Conservation (phyloP, 2,113 vertebrate genomes). For the Nesoenas mayeri region DNA sequence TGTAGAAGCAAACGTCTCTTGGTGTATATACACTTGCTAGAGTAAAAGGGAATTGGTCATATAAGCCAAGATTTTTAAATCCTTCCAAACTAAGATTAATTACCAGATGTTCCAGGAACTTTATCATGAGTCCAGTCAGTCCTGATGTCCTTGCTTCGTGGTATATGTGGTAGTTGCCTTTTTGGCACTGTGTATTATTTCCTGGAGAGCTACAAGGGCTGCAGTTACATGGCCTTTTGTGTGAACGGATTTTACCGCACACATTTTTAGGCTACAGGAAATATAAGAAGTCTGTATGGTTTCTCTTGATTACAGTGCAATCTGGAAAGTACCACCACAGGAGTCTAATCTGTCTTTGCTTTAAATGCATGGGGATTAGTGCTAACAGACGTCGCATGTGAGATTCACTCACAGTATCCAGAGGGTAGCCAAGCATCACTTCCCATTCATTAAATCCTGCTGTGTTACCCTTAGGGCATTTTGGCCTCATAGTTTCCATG, state of each 20-base stretch:
- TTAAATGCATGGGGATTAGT: background rate
- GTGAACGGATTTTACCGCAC: background rate
- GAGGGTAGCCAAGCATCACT: background rate
- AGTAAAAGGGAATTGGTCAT: background rate
- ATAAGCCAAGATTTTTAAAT: background rate
- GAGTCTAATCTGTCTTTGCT: background rate
- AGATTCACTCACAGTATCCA: background rate
- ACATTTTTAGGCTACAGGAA: background rate
- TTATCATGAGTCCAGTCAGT: background rate
- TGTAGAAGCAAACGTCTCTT: background rate
- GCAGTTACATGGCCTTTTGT: background rate
- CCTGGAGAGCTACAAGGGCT: background rate
- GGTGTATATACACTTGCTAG: background rate
- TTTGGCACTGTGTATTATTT: background rate
- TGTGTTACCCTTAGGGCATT: background rate
- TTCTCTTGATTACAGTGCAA: background rate
- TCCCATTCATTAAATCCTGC: background rate
- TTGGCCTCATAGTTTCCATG: background rate
- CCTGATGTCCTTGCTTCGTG: background rate
- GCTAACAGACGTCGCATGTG: background rate
- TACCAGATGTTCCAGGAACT: conserved; percentile 35
- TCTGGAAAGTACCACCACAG: background rate
- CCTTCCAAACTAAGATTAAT: conserved; percentile 34
- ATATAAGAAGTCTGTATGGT: background rate
- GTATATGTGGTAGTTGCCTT: background rate